These are phyloP conservation scores for Hestina assimilis DNA, from an alignment of 1,140 invertebrate species.

Conservation along the genomic window DNA sequence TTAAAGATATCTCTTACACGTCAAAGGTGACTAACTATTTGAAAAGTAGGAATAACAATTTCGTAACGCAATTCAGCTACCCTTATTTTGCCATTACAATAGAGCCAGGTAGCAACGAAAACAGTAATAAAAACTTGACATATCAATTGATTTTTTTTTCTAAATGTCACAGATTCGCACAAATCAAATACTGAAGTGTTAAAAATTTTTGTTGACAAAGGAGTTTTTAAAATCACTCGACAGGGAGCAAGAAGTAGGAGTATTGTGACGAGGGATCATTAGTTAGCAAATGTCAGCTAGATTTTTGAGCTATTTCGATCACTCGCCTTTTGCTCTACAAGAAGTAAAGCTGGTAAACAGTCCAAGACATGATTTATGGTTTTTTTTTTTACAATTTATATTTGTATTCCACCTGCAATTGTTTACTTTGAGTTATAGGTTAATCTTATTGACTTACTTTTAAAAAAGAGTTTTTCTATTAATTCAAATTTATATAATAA, in stretches of 20 bases:
- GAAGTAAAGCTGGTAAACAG: constrained; percentile 65
- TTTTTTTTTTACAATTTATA: constrained; percentile 37
- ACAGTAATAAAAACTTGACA: constrained; percentile 72
- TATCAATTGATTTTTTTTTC: constrained; percentile 71
- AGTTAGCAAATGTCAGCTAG: constrained; percentile 64
- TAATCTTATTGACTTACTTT: background rate
- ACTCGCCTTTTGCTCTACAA: constrained; percentile 57
- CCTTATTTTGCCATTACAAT: constrained; percentile 56
- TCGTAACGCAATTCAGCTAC: constrained; percentile 27
- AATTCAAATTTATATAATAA: background rate
- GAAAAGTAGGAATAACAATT: background rate
- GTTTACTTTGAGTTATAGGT: constrained; percentile 7
- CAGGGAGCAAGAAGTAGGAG: constrained; percentile 46
- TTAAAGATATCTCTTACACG: background rate
- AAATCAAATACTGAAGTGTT: constrained; percentile 77
- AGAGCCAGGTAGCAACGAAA: constrained; percentile 72
- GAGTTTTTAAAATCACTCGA: constrained; percentile 51
- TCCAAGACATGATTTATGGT: constrained; percentile 58
- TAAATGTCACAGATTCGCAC: constrained; percentile 65
- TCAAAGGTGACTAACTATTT: background rate
- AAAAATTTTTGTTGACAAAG: constrained; percentile 66
- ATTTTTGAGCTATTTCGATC: constrained; percentile 51
- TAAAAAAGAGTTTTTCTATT: background rate
- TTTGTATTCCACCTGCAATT: constrained; percentile 50
- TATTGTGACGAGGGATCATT: constrained; percentile 65